Percentiles rank a stretch among this genome's conserved stretches.
Evolutionary conservation across 1,140 invertebrate genomes (phyloP).

Genomic region (Caerostris darwini): DNA sequence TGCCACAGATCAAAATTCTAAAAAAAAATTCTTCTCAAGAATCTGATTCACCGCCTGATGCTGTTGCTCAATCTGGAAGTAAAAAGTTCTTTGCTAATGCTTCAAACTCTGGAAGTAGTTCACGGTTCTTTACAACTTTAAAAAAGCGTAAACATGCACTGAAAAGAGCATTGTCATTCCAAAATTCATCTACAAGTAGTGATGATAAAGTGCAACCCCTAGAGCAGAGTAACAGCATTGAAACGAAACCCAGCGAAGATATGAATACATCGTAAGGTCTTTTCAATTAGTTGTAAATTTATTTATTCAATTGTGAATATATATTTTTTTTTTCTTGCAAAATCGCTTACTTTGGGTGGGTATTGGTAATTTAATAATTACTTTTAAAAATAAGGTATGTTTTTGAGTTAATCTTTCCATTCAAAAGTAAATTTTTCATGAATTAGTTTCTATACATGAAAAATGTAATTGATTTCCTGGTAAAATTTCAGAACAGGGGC

Average conservation of each 20-base stretch:
- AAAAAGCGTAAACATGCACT: constrained; percentile 72
- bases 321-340: too few relatives aligned
- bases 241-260: neutral
- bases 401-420: too few relatives aligned
- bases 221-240: neutral
- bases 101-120: constrained; percentile 57
- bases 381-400: too few relatives aligned
- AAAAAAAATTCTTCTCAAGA: constrained; percentile 76
- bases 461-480: too few relatives aligned
- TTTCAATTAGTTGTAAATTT: neutral
- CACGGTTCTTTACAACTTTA: constrained; percentile 52
- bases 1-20: constrained; percentile 73
- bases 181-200: constrained; percentile 73
- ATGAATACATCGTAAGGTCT: constrained; percentile 20
- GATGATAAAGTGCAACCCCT: constrained; percentile 54
- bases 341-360: too few relatives aligned
- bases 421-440: too few relatives aligned
- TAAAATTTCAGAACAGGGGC: too few relatives aligned
- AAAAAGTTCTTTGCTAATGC: constrained; percentile 18
- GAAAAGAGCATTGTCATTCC: constrained; percentile 73
- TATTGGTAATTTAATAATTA: too few relatives aligned
- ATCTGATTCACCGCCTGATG: constrained; percentile 67
- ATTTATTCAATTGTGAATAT: neutral
- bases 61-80: neutral
- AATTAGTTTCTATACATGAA: too few relatives aligned